Evolutionary conservation across 1,140 invertebrate genomes (phyloP), one percentile per base, ranked within the genome.

Genomic region (Sinonovacula constricta): DNA sequence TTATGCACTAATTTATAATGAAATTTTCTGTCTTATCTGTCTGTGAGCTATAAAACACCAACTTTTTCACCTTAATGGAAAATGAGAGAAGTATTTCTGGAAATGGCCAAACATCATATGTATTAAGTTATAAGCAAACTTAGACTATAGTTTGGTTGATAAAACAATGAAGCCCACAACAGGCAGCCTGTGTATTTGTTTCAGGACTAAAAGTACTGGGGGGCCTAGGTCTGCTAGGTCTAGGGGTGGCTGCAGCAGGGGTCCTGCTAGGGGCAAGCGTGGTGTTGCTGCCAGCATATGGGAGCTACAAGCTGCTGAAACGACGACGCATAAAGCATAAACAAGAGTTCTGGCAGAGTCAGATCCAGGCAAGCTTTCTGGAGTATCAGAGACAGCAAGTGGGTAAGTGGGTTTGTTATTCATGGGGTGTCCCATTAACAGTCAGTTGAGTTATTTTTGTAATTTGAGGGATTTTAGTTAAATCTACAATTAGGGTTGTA

Each of bases 171-270:
- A 26, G 18, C 5, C 51, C 24, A 30, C 54, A 24, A 22, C 2
- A 18, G 2, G 26, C 7, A 45, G 7, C 18, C 39, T 45, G 10
- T 63, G 65, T 68, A 80, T 54, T 60, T 57, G 45, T 54, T 85
- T 18, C 71, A 90, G 89, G 86, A 82, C 85, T 85, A n/a, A 91
- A 91, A 80, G 39, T 92, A 28, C 67, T 91, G 14, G 86, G 87
- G 28, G 85, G 86, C 3, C 85, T 90, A 1, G 62, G 88, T 0
- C 39, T 91, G 18, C 84, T 83, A 10, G 82, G 85, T 2, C 56
- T 91, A 18, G 88, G 87, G 24, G 76, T 88, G 0, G 86, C 87
- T 67, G 90, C 88, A 22, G 90, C 87, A 24, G 88, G 84, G 0
- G 68, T 90, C 14, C 74, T 90, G 15, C 49, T 90, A 1, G 86